Base-by-base conservation (phyloP, 1,140 invertebrate genomes). In the Brachionus manjavacas region DNA sequence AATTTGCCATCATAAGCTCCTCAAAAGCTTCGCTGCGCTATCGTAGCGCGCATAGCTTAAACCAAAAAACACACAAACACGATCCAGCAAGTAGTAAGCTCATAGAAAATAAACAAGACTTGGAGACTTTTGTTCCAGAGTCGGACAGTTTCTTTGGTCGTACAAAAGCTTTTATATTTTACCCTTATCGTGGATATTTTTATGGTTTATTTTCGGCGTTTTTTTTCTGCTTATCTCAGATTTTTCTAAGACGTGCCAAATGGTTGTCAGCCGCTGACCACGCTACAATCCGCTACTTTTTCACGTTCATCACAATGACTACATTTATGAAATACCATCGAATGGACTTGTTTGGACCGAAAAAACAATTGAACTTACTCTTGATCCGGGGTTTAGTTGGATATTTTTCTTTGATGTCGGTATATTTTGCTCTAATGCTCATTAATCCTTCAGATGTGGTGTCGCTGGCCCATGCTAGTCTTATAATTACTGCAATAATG, bases 371-470 rank as follows among this genome's bases (percentile, higher is more conserved):
- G 4, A 39, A 16, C 7, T 12, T 81, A 9, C 31, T 81, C 12
- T 12, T 68, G 35, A 12, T 81, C 60, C 79, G 79, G 1, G 79
- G 79, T 3, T 16, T 81, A 4, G n/a, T 81, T 20, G 79, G 79
- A 9, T 81, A 52, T 39, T 64, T 43, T 60, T 52, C 79, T 11
- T n/a, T 81, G 14, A 81, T 81, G 23, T 64, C 79, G 14, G 60
- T 81, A 16, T 81, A 81, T 28, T 81, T 81, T 81, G 79, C 79
- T 12, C 23, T 81, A 20, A 81, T 68, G 79, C 60, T 81, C 4
- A 81, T 81, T 11, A 68, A 39, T 43, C 79, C 79, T 35, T 60
- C 79, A 0, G 79, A 81, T 35, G 79, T 81, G 16, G 31, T 46
- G 8, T 60, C 79, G 3, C n/a, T 81, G 39, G 35, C 79, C 23